Evolutionary conservation across 2,888 invertebrate genomes (phyloP).

Genomic region (Heliconius hortense): DNA sequence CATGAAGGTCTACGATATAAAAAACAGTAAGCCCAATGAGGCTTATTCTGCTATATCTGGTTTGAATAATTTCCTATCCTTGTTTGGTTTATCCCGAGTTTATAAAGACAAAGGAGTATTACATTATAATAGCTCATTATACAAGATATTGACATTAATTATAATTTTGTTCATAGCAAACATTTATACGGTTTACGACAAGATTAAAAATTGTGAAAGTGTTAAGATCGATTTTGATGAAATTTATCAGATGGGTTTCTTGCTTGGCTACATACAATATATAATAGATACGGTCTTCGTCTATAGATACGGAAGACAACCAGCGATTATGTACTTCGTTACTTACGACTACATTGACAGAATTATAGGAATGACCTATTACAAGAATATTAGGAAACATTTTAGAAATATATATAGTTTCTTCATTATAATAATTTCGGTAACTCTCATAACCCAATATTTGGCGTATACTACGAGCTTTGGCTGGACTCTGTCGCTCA

Average conservation of each 20-base stretch:
- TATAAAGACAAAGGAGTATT: constrained; percentile 21
- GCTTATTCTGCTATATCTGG: constrained; percentile 24
- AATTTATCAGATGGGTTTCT: constrained; percentile 27
- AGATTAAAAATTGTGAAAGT: not conserved
- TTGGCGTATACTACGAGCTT: constrained; percentile 24
- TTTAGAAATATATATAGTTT: constrained; percentile 27
- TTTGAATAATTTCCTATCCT: constrained; percentile 25
- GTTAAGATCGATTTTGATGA: constrained; percentile 30
- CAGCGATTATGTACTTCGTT: constrained; percentile 36
- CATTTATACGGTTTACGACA: constrained; percentile 21
- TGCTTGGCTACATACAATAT: constrained; percentile 40
- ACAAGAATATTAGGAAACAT: constrained; percentile 33
- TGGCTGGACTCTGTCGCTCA: constrained; percentile 31
- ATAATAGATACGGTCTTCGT: constrained; percentile 39
- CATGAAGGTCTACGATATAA: constrained; percentile 22
- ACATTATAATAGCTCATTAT: constrained; percentile 23
- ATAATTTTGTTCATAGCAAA: constrained; percentile 16
- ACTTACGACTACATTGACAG: constrained; percentile 41
- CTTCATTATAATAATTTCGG: constrained; percentile 19
- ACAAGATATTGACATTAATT: constrained; percentile 16
- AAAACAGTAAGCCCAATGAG: constrained; percentile 16
- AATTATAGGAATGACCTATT: constrained; percentile 35
- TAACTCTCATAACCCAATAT: constrained; percentile 29
- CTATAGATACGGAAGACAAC: constrained; percentile 40
- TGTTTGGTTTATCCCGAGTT: constrained; percentile 35